phyloP scores from a whole-genome alignment of 2,113 vertebrate species.

The Atherinomorus stipes region DNA sequence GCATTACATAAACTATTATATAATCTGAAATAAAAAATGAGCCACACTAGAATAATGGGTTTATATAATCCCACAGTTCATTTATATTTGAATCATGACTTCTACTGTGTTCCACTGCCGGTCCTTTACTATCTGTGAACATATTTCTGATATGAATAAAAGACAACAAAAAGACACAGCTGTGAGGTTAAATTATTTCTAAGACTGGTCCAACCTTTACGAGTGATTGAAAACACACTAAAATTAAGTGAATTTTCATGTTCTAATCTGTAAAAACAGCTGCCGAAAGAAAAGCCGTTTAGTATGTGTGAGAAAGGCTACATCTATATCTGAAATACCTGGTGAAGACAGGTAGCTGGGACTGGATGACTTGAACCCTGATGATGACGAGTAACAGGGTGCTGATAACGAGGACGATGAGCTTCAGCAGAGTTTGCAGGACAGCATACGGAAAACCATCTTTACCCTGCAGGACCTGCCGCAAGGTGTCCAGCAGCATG shows the following conservation, averaged over 20 bases:
- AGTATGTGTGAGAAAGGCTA: too few species aligned
- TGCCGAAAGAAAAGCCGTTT: too few species aligned
- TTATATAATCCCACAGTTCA: constrained; percentile 44
- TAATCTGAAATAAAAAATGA: constrained; percentile 44
- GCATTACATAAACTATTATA: constrained; percentile 50
- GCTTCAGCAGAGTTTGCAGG: constrained; percentile 93
- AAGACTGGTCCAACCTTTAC: too few species aligned
- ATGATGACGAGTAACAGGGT: constrained; percentile 95
- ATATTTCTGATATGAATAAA: neutral
- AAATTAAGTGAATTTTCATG: too few species aligned
- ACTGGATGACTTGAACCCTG: constrained; percentile 97
- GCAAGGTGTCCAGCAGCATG: constrained; percentile 84
- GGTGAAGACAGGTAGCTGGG: constrained; percentile 97
- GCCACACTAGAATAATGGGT: constrained; percentile 22
- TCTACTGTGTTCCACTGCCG: neutral
- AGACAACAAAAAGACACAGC: too few species aligned
- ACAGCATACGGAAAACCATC: constrained; percentile 90
- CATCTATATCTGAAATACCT: constrained; percentile 81
- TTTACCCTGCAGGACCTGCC: constrained; percentile 91
- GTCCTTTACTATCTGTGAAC: constrained; percentile 2
- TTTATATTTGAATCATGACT: constrained; percentile 26
- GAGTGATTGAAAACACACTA: too few species aligned
- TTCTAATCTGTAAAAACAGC: too few species aligned
- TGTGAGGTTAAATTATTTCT: too few species aligned
- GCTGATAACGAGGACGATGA: constrained; percentile 96